Base-by-base conservation (phyloP, 2,888 invertebrate species). In the Ornithoptera priamus region DNA sequence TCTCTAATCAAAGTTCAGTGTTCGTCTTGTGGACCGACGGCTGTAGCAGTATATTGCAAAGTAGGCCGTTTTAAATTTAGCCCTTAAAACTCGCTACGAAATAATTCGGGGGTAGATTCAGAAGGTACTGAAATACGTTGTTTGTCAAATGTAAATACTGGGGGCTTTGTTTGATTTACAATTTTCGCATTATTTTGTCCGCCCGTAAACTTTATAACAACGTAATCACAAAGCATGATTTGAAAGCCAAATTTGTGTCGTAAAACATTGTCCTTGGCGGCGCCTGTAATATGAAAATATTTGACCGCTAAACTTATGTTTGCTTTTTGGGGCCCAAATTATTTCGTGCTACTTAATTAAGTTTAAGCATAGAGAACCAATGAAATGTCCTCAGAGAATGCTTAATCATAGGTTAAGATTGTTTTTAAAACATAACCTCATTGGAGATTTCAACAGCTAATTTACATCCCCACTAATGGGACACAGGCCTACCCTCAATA, bases 161-260 rank as follows among this genome's bases (percentile, higher is more conserved):
- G 5, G 53, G 7, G 60, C 36, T 60, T 17, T 36, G 60, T 36
- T 60, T 30, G 15, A 61, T 53, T 67, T 67, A 42, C 22, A 58
- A 58, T 57, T 58, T 58, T 42, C 7, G 58, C 20, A 30, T 63
- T 68, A 68, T 59, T 63, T 63, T 68, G 50, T 46, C 53, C 50
- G 57, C 22, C 42, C 24, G 22, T 22, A 57, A 67, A 67, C 67
- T 67, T 67, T 62, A 62, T 46, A 42, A 57, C 57, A 62, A 62
- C 62, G 62, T 67, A 67, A 67, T 67, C 57, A 62, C 46, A 62
- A 18, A 61, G 42, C 60, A 56, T 58, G 42, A 65, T 69, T 69
- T 69, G 61, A n/a, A 65, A 65, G 46, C 61, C 20, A 65, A 69
- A 69, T 69, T 65, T 62, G 60, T 56, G 61, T 65, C 17, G 57